Evolutionary conservation across 2,888 invertebrate genomes (phyloP), one percentile per base, ranked within the genome.

Genomic region (Oconnorella tubifera): DNA sequence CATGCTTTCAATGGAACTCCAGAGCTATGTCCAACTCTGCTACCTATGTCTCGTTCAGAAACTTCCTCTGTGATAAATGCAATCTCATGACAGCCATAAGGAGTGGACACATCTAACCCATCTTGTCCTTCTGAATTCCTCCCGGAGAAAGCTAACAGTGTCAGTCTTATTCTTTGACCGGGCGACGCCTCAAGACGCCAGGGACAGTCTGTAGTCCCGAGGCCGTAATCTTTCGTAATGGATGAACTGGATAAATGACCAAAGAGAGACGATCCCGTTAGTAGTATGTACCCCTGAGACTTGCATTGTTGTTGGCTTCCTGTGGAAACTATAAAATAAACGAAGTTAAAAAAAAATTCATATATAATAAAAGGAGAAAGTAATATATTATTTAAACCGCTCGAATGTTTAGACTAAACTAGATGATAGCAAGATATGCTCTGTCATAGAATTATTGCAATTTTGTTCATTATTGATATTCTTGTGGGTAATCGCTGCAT

Each of bases 191-290:
- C 27, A 31, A 65, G 19, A 3, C 58, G 62, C 65, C 65, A 65
- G 2, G 65, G 65, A 40, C 65, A 65, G 48, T 53, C 33, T 3
- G 29, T 25, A 1, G 51, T 58, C 3, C 65, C 65, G 23, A 40
- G n/a, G 1, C 31, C 33, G 40, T 33, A 56, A 19, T 59, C 51
- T 29, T 49, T 32, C 3, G 59, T 25, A n/a, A 64, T 19, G 3
- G 23, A 3, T n/a, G n/a, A n/a, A 49, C 65, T 65, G 53, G 62
- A 49, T 27, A 65, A 33, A 55, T 62, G 62, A 4, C 63, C 63
- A 6, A 27, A 27, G 40, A 40, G 19, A 19, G 40, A 40, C 40
- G 10, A 19, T n/a, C n/a, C n/a, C n/a, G n/a, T n/a, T 10, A 62
- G 40, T 2, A 31, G 56, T 29, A 57, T 31, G 49, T 51, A 27